Conservation (phyloP, 2,113 vertebrate species). For the Notiomystis cincta region DNA sequence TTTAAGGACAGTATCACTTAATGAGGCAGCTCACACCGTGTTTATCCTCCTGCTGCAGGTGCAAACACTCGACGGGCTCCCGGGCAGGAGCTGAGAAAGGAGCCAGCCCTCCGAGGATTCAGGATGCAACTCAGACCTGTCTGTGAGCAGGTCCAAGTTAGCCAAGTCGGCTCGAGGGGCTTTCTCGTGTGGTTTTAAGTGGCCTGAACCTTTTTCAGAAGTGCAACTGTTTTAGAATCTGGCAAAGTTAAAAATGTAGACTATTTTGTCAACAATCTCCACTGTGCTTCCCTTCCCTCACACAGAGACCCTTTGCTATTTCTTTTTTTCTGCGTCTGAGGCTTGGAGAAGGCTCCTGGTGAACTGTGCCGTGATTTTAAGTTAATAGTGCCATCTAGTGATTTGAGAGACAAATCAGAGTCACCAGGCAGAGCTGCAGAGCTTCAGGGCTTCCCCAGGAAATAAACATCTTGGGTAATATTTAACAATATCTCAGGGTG, state of each 20-base stretch:
- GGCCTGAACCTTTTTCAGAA: background rate
- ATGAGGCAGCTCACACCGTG: background rate
- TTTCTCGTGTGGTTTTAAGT: background rate
- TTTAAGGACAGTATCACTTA: constrained; percentile 18
- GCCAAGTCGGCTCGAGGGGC: background rate
- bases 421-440: background rate
- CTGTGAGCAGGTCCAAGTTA: background rate
- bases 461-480: background rate
- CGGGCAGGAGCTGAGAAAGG: background rate
- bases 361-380: background rate
- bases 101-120: background rate
- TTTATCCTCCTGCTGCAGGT: background rate
- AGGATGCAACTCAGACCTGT: background rate
- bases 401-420: background rate
- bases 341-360: background rate
- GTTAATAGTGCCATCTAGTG: constrained; percentile 58
- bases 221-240: background rate
- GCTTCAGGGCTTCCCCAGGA: background rate
- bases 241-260: background rate
- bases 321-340: background rate
- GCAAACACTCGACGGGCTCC: background rate
- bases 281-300: too few relatives aligned
- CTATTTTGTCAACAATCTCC: background rate
- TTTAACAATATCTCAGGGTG: background rate
- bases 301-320: background rate